phyloP scores from a whole-genome alignment of 2,888 invertebrate species.

The Mayetiola destructor region DNA sequence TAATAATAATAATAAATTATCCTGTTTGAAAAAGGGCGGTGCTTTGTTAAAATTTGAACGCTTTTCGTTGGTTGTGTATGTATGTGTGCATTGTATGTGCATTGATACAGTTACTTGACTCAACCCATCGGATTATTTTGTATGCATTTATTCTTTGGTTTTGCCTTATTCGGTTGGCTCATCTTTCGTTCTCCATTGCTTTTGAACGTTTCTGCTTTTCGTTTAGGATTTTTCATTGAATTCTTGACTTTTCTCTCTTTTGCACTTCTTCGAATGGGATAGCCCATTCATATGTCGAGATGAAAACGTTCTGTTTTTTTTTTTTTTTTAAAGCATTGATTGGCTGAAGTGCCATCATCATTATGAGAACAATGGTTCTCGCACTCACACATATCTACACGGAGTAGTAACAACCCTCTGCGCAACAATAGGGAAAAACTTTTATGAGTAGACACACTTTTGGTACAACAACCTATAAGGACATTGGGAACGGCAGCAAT shows the following conservation, averaged over 20 bases:
- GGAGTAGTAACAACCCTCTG: constrained; percentile 9
- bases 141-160: background rate
- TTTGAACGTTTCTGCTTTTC: too few species aligned
- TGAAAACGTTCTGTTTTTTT: too few species aligned
- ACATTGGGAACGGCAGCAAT: too few species aligned
- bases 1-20: background rate
- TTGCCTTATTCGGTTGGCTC: background rate
- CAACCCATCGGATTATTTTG: background rate
- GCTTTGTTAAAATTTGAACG: constrained; percentile 3
- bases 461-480: too few species aligned
- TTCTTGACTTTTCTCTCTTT: background rate
- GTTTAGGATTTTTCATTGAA: background rate
- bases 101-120: too few species aligned
- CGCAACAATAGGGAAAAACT: too few species aligned
- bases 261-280: background rate
- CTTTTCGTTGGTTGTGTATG: background rate
- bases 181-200: background rate
- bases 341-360: constrained; percentile 6
- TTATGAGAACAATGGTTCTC: background rate
- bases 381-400: background rate
- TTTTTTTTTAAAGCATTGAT: constrained; percentile 1
- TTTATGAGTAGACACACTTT: too few species aligned
- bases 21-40: constrained; percentile 11
- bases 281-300: background rate
- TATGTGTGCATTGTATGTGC: background rate